A percentile compares a stretch with the other conserved stretches of the same genome.
Conservation (phyloP, 1,140 invertebrate species). For the Macrocentrus cingulum region DNA sequence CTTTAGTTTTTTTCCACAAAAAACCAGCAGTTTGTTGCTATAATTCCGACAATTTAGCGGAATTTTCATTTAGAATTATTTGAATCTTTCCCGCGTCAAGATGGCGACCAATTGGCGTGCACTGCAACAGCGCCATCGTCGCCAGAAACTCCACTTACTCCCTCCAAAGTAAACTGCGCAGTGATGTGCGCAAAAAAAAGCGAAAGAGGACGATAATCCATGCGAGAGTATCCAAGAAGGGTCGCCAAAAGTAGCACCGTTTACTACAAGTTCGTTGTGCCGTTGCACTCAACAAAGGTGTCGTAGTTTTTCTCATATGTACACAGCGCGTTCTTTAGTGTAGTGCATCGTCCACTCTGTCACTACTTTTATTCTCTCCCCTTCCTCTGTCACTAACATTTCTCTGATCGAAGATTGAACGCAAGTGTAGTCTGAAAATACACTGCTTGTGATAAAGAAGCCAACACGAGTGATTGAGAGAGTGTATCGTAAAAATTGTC, state of each 20-base stretch:
- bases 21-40: too few species aligned
- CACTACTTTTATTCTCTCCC: not conserved
- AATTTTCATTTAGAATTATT: too few species aligned
- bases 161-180: conserved; percentile 3
- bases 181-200: not conserved
- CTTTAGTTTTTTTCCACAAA: too few species aligned
- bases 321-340: conserved; percentile 9
- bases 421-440: too few species aligned
- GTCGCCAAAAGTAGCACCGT: not conserved
- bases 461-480: not conserved
- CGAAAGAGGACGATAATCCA: not conserved
- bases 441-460: not conserved
- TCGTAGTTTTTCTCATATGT: conserved; percentile 21
- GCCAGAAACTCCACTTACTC: conserved; percentile 6
- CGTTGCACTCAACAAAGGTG: conserved; percentile 12
- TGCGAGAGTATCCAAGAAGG: not conserved
- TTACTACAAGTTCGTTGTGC: not conserved
- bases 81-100: too few species aligned
- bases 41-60: too few species aligned
- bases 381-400: not conserved
- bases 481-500: not conserved
- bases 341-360: conserved; percentile 11
- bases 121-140: not conserved
- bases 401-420: too few species aligned
- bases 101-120: too few species aligned